A percentile compares a stretch with the other conserved stretches of the same genome.
These are phyloP conservation scores for Rhinophrynus dorsalis DNA, from an alignment of 2,797 vertebrate species.

Conservation along the genomic window DNA sequence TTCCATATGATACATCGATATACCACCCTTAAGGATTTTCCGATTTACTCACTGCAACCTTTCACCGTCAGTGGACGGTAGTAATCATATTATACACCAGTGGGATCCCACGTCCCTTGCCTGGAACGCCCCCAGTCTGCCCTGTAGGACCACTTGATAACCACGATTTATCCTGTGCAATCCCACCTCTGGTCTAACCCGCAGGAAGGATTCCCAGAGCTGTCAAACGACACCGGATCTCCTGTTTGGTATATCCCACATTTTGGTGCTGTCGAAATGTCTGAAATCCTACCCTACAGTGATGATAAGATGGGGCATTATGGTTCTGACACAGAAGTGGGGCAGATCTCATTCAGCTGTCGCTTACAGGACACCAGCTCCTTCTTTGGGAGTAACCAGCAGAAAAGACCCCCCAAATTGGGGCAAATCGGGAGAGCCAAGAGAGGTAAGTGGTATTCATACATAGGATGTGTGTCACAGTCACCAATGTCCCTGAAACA, in stretches of 20 bases:
- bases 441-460: constrained; percentile 74
- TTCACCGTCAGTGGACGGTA: too few relatives aligned
- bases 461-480: too few relatives aligned
- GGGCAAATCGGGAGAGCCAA: constrained; percentile 96
- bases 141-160: not conserved
- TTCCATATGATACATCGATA: constrained; percentile 45
- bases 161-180: too few relatives aligned
- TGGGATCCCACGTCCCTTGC: too few relatives aligned
- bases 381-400: constrained; percentile 90
- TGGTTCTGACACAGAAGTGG: constrained; percentile 89
- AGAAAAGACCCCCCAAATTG: constrained; percentile 94
- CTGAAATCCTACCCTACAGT: constrained; percentile 93
- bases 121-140: not conserved
- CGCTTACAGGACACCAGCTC: constrained; percentile 96
- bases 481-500: too few relatives aligned
- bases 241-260: constrained; percentile 43
- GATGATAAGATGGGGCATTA: constrained; percentile 97
- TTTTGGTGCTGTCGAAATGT: constrained; percentile 77
- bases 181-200: not conserved
- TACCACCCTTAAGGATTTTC: constrained; percentile 8
- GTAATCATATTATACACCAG: too few relatives aligned
- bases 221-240: constrained; percentile 11
- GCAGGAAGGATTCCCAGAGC: not conserved
- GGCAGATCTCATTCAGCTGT: constrained; percentile 95
- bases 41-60: not conserved